Conservation (phyloP, 2,113 vertebrate species). For the Gavialis gangeticus region DNA sequence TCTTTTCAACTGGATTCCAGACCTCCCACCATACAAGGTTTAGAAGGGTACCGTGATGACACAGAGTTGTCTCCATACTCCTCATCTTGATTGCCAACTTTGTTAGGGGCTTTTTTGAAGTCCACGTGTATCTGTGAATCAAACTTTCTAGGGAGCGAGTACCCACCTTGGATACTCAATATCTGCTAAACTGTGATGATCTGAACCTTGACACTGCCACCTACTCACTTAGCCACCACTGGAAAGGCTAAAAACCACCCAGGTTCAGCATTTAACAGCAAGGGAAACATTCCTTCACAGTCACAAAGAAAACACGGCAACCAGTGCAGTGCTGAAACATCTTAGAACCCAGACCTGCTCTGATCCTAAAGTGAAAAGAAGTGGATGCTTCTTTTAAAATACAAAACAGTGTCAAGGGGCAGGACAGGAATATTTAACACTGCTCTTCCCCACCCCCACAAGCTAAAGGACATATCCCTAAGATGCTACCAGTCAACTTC, state of each 20-base stretch:
- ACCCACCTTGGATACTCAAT: neutral
- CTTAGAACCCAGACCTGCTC: neutral
- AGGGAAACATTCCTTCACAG: neutral
- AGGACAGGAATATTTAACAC: no score
- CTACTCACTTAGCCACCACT: neutral
- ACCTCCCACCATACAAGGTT: no score
- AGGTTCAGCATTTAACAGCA: neutral
- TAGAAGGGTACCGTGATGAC: no score
- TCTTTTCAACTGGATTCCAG: neutral
- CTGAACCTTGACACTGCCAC: neutral
- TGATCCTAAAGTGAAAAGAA: neutral
- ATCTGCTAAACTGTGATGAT: neutral
- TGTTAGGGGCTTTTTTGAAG: neutral
- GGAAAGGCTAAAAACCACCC: neutral
- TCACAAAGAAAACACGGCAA: accelerated
- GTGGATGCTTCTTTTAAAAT: neutral
- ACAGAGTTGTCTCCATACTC: neutral
- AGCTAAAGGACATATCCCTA: no score
- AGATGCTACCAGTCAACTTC: no score
- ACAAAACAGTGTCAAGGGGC: neutral
- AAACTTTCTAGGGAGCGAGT: neutral
- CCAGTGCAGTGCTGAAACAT: neutral
- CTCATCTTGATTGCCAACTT: neutral
- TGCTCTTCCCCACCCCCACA: no score
- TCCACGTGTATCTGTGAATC: neutral